A percentile compares a stretch with the other conserved stretches of the same genome.
phyloP scores from a whole-genome alignment of 2,888 invertebrate genomes.

The Micoletzkya japonica region DNA sequence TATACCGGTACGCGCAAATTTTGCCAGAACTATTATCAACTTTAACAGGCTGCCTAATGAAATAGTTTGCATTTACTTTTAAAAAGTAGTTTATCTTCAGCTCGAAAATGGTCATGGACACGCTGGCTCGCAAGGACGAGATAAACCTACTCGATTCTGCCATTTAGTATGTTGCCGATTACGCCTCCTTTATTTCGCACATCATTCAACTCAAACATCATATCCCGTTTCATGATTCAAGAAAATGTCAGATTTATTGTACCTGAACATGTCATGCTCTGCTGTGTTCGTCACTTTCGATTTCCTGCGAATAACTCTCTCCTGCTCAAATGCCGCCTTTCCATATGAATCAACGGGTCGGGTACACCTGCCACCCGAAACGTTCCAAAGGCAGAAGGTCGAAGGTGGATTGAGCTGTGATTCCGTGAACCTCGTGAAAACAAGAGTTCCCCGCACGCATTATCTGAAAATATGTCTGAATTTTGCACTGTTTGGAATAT shows the following conservation, averaged over 20 bases:
- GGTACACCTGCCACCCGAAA: neutral
- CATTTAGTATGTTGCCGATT: conserved; percentile 82
- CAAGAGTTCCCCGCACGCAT: too few relatives aligned
- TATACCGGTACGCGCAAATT: conserved; percentile 83
- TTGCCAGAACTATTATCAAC: neutral
- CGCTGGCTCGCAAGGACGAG: conserved; percentile 95
- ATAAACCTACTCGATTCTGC: conserved; percentile 99
- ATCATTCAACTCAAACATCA: neutral
- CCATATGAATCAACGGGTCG: neutral
- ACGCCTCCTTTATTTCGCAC: neutral
- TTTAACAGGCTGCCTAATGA: too few relatives aligned
- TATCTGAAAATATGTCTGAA: too few relatives aligned
- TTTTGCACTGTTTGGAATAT: too few relatives aligned
- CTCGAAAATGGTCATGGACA: conserved; percentile 81
- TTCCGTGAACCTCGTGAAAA: too few relatives aligned
- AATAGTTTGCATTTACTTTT: too few relatives aligned
- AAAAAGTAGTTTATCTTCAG: conserved; percentile 7
- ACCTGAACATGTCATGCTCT: too few relatives aligned
- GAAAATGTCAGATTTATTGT: too few relatives aligned
- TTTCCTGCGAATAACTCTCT: neutral
- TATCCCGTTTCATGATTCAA: neutral
- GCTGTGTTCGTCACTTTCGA: too few relatives aligned
- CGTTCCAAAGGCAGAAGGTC: too few relatives aligned
- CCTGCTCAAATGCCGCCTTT: neutral
- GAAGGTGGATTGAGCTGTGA: too few relatives aligned